Conservation (phyloP, 2,797 vertebrate species). For the Chrysocyon brachyurus region DNA sequence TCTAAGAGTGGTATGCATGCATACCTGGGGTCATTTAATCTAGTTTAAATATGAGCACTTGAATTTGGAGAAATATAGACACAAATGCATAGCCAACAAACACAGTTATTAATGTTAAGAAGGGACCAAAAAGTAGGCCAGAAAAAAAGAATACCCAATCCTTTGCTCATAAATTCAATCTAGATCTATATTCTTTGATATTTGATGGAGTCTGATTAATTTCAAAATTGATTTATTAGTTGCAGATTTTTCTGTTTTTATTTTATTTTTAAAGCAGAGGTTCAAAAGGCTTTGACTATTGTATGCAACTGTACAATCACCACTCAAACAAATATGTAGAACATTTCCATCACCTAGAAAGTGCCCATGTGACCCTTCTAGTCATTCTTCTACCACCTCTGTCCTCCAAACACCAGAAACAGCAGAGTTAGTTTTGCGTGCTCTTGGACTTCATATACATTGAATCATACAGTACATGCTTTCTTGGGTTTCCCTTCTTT, state of each 20-base stretch:
- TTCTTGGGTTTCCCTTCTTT: not conserved
- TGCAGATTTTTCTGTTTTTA: constrained; percentile 1
- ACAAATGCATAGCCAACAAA: constrained; percentile 25
- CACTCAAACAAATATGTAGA: not conserved
- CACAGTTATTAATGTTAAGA: not conserved
- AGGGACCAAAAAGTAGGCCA: not conserved
- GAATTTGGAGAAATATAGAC: not conserved
- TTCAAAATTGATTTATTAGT: constrained; percentile 37
- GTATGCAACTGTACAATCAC: not conserved
- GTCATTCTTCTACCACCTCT: not conserved
- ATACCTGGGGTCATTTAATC: constrained; percentile 26
- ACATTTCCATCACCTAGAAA: not conserved
- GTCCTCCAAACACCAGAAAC: not conserved
- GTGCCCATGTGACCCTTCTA: not conserved
- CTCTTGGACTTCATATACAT: not conserved
- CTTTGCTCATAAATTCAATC: constrained; percentile 18
- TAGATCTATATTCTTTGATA: constrained; percentile 38
- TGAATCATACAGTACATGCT: not conserved
- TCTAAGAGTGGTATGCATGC: constrained; percentile 2
- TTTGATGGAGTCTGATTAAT: not conserved
- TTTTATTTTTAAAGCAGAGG: constrained; percentile 13
- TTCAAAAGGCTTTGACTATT: not conserved
- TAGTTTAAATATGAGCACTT: constrained; percentile 51
- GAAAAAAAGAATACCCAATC: not conserved
- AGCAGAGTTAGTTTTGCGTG: not conserved